These are phyloP conservation scores for Salvelinus fontinalis DNA, from an alignment of 2,113 vertebrate species.

Conservation along the genomic window DNA sequence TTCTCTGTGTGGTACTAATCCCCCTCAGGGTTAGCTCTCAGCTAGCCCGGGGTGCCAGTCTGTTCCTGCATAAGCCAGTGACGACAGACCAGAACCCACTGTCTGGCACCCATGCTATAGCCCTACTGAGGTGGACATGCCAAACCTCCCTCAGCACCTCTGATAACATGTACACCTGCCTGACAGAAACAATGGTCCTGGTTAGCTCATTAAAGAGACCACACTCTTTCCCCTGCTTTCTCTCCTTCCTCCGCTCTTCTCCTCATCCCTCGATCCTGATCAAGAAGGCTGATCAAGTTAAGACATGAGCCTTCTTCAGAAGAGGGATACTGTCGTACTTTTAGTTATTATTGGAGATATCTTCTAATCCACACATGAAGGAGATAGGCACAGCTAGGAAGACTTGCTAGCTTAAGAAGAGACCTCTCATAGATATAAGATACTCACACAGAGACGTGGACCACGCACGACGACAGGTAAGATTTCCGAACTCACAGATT, in stretches of 20 bases:
- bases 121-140: background rate
- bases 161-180: background rate
- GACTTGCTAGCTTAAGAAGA: too few species aligned
- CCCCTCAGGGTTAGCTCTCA: background rate
- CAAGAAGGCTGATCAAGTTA: constrained; percentile 6
- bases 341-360: too few species aligned
- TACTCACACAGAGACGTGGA: too few species aligned
- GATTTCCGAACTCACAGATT: too few species aligned
- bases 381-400: too few species aligned
- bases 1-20: background rate
- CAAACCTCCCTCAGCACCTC: background rate
- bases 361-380: too few species aligned
- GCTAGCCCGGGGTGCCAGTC: background rate
- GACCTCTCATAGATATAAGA: too few species aligned
- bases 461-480: too few species aligned
- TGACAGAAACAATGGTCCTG: background rate
- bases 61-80: background rate
- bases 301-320: background rate
- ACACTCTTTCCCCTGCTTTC: background rate
- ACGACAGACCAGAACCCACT: background rate
- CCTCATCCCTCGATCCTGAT: constrained; percentile 3
- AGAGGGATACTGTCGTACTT: too few species aligned
- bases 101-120: background rate
- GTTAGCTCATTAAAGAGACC: background rate
- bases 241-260: background rate